Evolutionary conservation across 2,888 invertebrate genomes (phyloP), one percentile per base, ranked within the genome.

Genomic region (Caenorhabditis sp.): DNA sequence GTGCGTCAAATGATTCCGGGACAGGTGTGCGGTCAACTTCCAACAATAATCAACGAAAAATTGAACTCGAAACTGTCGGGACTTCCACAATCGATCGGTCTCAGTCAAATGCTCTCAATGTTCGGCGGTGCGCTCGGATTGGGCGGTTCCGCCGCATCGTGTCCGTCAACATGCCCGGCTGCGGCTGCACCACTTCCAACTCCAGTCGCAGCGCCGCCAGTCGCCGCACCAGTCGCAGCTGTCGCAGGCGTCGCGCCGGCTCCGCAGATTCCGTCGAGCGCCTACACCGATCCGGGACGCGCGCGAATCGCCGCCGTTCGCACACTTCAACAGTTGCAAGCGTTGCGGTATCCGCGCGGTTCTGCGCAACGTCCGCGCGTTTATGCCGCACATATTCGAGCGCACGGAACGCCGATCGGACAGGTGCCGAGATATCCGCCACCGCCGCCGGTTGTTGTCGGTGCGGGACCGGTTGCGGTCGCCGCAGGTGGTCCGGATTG

Each of bases 21-120:
- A 24, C 79, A 85, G 66, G 66, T 85, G 27, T 85, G 85, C 68
- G 77, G 73, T 19, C 82, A 82, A 69, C 69, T 85, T 26, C 85
- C 85, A 12, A 62, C 61, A 43, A 81, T 85, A 19, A 72, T 85
- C 62, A 81, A 85, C 54, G 78, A 83, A 58, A 79, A 85, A 68
- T 54, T 84, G 26, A 84, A 84, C 73, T 65, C 77, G 10, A 81
- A 83, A 59, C 68, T 84, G 5, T 64, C 68, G 50, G 72, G 69
- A 17, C 76, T 85, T 49, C 85, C 85, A 53, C 82, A 84, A 62
- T 69, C 77, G 4, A 77, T 85, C 62, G 77, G 81, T 36, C 69
- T 85, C 14, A 73, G 74, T 19, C 83, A 85, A 68, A 78, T 85
- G 74, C 69, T 84, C 14, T 75, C 79, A 24, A 53, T 84, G 24